Evolutionary conservation across 2,113 vertebrate genomes (phyloP).

Genomic region (Scytalopus superciliaris): DNA sequence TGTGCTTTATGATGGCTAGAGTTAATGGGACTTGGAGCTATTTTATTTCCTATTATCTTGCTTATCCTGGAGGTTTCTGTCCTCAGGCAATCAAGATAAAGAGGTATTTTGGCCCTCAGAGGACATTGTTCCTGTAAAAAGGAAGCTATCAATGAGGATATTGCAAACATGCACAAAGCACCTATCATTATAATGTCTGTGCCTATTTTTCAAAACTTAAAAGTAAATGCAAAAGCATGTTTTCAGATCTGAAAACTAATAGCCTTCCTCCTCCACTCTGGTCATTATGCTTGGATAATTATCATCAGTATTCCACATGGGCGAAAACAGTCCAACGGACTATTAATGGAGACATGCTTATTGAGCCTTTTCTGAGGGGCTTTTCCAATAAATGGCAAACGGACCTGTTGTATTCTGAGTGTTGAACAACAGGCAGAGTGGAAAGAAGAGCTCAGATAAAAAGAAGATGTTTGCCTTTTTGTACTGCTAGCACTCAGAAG

Average conservation of each 20-base stretch:
- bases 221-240: neutral
- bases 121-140: neutral
- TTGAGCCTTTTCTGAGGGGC: neutral
- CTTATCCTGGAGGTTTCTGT: neutral
- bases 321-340: neutral
- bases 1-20: neutral
- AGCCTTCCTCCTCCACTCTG: neutral
- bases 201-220: neutral
- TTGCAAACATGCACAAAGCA: neutral
- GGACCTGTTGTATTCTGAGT: neutral
- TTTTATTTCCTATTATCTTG: constrained; percentile 4
- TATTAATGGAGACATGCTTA: neutral
- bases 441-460: neutral
- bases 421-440: neutral
- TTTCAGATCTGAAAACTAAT: neutral
- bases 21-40: constrained; percentile 23
- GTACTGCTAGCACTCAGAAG: neutral
- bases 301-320: neutral
- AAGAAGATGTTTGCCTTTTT: neutral
- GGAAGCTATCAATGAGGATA: neutral
- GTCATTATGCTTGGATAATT: accelerated
- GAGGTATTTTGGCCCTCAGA: neutral
- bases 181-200: neutral
- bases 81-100: neutral
- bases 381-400: neutral